A percentile compares a stretch with the other conserved stretches of the same genome.
Evolutionary conservation across 2,113 vertebrate species (phyloP).

Genomic region (Microcebus ravelobensis): DNA sequence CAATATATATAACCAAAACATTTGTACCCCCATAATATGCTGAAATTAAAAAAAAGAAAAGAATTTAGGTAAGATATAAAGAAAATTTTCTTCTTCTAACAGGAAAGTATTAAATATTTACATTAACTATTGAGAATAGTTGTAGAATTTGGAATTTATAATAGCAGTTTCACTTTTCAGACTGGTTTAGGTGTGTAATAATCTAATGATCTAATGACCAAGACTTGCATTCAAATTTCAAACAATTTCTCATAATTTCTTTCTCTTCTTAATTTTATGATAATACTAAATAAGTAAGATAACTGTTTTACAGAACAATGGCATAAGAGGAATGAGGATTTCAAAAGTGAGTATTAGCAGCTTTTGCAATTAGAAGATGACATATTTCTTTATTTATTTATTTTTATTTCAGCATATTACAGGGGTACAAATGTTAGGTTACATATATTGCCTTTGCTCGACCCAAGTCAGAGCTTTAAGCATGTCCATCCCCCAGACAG

Average conservation of each 20-base stretch:
- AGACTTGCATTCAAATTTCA: slow-evolving; percentile 3
- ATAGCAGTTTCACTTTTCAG: slow-evolving; percentile 25
- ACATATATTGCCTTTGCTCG: too few species aligned
- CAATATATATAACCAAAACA: too few species aligned
- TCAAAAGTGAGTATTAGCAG: slow-evolving; percentile 52
- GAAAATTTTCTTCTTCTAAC: slow-evolving; percentile 45
- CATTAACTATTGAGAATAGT: slow-evolving; percentile 1
- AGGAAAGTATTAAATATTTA: slow-evolving; percentile 64
- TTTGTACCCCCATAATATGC: too few species aligned
- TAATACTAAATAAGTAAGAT: slow-evolving; percentile 57
- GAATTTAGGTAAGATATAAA: slow-evolving; percentile 61
- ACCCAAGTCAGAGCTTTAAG: too few species aligned
- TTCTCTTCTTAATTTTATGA: slow-evolving; percentile 39
- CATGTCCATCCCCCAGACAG: too few species aligned
- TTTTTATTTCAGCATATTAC: too few species aligned
- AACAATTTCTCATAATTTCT: slow-evolving; percentile 12
- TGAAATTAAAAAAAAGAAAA: not conserved
- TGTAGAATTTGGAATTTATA: slow-evolving; percentile 4
- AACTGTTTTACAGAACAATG: slow-evolving; percentile 64
- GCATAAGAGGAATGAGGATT: slow-evolving; percentile 57
- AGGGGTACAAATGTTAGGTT: too few species aligned
- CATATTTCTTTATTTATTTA: not conserved
- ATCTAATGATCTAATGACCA: not conserved
- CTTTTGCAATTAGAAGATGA: slow-evolving; percentile 48
- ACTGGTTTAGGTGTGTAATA: not conserved